Percentiles rank a stretch among this genome's conserved stretches.
These are phyloP conservation scores for Eptesicus fuscus DNA, from an alignment of 2,113 vertebrate genomes.

Conservation along the genomic window DNA sequence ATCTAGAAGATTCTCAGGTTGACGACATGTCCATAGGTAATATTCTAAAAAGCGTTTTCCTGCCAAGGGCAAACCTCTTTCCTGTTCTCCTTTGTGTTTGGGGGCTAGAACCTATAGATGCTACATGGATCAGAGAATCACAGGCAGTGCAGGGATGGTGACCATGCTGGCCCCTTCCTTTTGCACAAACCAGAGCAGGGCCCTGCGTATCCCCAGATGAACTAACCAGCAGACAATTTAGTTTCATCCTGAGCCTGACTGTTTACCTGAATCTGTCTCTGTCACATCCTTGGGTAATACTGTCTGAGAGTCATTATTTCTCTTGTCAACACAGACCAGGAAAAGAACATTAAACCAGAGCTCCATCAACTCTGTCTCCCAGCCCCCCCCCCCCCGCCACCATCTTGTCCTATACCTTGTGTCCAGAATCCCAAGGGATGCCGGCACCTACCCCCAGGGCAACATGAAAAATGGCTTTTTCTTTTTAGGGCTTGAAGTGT, in stretches of 20 bases:
- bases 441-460: background rate
- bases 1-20: background rate
- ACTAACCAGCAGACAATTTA: background rate
- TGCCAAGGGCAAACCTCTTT: background rate
- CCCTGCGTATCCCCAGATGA: background rate
- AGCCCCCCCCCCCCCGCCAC: too few species aligned
- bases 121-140: background rate
- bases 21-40: background rate
- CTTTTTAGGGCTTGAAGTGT: background rate
- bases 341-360: background rate
- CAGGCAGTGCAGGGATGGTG: background rate
- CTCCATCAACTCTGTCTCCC: background rate
- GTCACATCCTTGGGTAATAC: background rate
- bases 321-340: constrained; percentile 32
- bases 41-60: constrained; percentile 12
- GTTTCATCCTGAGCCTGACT: background rate
- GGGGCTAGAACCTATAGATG: background rate
- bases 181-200: background rate
- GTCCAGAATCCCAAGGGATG: background rate
- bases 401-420: background rate
- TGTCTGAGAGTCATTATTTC: constrained; percentile 56
- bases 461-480: background rate
- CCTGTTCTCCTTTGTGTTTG: background rate
- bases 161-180: background rate
- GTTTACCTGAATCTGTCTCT: constrained; percentile 2